phyloP scores from a whole-genome alignment of 2,797 vertebrate genomes.

The Danio choprae region DNA sequence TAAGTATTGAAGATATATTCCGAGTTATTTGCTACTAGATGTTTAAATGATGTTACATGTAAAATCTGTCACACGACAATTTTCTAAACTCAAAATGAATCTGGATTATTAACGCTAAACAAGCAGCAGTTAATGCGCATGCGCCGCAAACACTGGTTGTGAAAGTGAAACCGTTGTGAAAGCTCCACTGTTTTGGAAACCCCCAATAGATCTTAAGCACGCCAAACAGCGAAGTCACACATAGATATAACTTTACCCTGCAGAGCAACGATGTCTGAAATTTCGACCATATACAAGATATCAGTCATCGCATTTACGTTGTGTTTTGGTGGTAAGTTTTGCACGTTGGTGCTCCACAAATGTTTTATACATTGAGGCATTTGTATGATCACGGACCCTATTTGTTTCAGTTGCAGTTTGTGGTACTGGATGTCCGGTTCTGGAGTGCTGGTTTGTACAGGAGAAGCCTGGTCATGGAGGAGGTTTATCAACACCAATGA shows the following conservation, averaged over 20 bases:
- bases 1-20: no score
- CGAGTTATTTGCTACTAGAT: no score
- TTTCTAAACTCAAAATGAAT: no score
- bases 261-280: slow-evolving; percentile 58
- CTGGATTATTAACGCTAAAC: no score
- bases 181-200: not conserved
- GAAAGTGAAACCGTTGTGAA: not conserved
- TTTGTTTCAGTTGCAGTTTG: no score
- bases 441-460: slow-evolving; percentile 82
- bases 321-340: slow-evolving; percentile 63
- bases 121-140: not conserved
- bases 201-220: not conserved
- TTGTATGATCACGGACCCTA: not conserved
- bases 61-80: no score
- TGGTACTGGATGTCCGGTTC: slow-evolving; percentile 65
- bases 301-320: slow-evolving; percentile 58
- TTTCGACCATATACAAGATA: slow-evolving; percentile 68
- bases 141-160: not conserved
- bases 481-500: slow-evolving; percentile 68
- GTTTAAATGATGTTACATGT: no score
- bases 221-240: not conserved
- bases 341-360: not conserved
- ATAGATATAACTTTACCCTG: not conserved
- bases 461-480: slow-evolving; percentile 69
- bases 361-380: no score